Conservation (phyloP, 2,797 vertebrate species). For the Sebastes oblongus region DNA sequence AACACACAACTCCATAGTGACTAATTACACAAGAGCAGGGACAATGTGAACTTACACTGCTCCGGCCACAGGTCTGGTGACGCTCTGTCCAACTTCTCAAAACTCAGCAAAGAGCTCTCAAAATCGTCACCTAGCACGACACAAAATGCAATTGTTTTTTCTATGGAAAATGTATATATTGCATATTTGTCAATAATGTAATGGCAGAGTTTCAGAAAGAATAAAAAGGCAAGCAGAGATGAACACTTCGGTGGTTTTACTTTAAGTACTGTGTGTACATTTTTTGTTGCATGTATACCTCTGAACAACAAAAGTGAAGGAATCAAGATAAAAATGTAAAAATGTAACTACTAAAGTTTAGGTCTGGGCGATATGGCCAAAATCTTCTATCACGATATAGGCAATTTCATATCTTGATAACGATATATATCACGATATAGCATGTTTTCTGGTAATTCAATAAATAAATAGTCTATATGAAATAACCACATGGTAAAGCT, state of each 20-base stretch:
- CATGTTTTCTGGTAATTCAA: no score
- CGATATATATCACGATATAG: no score
- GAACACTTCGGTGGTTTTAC: neutral
- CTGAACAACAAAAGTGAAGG: neutral
- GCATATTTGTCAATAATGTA: neutral
- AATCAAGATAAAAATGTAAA: neutral
- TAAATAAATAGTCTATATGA: no score
- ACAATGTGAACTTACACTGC: conserved; percentile 85
- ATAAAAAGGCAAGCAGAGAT: neutral
- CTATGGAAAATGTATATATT: neutral
- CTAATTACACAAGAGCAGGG: neutral
- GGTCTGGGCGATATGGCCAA: no score
- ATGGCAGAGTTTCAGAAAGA: neutral
- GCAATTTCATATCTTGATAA: no score
- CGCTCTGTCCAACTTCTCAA: conserved; percentile 96
- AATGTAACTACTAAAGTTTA: neutral
- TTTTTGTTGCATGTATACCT: neutral
- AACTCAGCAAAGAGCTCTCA: conserved; percentile 94
- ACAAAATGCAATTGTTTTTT: neutral
- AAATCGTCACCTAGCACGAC: conserved; percentile 86
- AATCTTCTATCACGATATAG: no score
- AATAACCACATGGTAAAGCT: no score
- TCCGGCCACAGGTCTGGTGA: conserved; percentile 98
- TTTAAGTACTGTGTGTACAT: neutral
- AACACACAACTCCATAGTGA: neutral